These are phyloP conservation scores for Mustela lutreola DNA, from an alignment of 2,113 vertebrate genomes.

Conservation along the genomic window DNA sequence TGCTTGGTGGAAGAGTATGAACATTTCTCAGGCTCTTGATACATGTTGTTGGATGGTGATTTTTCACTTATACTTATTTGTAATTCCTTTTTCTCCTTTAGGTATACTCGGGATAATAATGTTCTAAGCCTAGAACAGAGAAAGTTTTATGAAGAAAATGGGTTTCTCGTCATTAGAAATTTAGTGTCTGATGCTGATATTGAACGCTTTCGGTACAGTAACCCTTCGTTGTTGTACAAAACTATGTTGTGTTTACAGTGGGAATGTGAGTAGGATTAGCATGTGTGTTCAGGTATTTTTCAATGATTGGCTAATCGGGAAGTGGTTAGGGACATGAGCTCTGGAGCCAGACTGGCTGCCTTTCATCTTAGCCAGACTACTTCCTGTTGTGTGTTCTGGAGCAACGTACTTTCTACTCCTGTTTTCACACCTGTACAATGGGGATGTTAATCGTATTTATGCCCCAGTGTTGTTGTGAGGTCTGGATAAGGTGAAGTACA, in stretches of 20 bases:
- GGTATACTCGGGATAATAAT: slow-evolving; percentile 90
- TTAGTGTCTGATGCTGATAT: slow-evolving; percentile 92
- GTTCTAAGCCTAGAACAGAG: slow-evolving; percentile 92
- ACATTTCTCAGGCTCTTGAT: background rate
- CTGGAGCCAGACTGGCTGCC: background rate
- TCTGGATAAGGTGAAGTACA: background rate
- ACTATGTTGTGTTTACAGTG: background rate
- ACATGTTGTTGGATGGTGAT: background rate
- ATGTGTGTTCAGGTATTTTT: background rate
- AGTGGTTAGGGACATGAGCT: background rate
- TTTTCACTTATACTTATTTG: background rate
- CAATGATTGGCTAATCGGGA: background rate
- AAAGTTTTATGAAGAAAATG: slow-evolving; percentile 94
- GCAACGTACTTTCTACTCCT: too few relatives aligned
- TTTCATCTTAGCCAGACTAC: background rate
- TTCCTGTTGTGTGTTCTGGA: background rate
- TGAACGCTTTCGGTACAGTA: slow-evolving; percentile 89
- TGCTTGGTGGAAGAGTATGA: background rate
- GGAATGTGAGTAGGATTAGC: background rate
- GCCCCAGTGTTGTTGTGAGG: background rate
- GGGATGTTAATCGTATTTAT: background rate
- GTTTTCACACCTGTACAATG: background rate
- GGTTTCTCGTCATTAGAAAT: slow-evolving; percentile 94
- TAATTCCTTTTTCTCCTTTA: slow-evolving; percentile 68
- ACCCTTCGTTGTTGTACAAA: background rate